Conservation (phyloP, 2,797 vertebrate species). For the Erethizon dorsatum region DNA sequence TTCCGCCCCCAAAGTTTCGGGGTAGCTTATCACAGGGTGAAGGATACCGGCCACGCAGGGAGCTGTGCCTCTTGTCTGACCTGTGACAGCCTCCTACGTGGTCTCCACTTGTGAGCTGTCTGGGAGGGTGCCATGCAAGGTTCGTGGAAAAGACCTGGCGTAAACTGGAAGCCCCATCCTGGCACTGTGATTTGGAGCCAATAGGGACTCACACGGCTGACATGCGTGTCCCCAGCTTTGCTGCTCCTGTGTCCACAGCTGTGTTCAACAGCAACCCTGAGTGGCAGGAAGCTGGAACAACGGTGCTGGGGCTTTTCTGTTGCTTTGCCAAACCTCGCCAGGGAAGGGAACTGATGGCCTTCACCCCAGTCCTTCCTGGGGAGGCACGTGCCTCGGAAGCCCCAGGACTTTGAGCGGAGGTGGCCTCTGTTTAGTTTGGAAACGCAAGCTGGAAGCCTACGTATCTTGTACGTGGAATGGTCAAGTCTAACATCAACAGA, state of each 20-base stretch:
- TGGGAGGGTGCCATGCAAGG: not conserved
- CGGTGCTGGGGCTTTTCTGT: not conserved
- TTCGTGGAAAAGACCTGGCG: not conserved
- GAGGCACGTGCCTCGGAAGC: not conserved
- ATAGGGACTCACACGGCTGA: not conserved
- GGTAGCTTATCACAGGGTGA: not conserved
- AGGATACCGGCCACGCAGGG: not conserved
- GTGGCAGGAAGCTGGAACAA: not conserved
- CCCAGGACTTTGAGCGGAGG: not conserved
- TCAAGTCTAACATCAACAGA: not conserved
- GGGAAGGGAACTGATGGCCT: not conserved
- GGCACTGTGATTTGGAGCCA: not conserved
- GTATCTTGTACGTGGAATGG: not conserved
- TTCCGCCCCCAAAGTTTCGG: not conserved
- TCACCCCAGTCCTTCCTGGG: not conserved
- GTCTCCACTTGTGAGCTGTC: not conserved
- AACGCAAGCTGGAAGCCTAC: not conserved
- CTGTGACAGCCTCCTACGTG: not conserved
- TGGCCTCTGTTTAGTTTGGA: not conserved
- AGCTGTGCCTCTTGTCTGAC: not conserved
- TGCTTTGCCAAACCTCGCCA: not conserved
- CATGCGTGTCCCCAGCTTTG: not conserved
- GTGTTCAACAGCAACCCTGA: not conserved
- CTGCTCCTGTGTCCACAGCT: not conserved
- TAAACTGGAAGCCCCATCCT: not conserved